These are phyloP conservation scores for Acipenser transmontanus DNA, from an alignment of 2,797 vertebrate species.

Conservation along the genomic window DNA sequence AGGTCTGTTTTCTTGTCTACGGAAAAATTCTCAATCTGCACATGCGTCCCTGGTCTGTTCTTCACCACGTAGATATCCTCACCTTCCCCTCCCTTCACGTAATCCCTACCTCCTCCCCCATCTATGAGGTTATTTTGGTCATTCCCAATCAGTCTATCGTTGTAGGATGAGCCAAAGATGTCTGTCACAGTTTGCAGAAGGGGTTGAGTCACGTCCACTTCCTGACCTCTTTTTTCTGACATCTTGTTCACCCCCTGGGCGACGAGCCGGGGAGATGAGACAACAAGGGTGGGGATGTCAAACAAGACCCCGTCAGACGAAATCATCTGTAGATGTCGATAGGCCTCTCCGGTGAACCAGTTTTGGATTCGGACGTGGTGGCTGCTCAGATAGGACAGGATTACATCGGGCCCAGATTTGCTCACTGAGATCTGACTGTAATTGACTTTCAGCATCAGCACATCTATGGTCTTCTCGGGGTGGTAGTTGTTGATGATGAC, in stretches of 20 bases:
- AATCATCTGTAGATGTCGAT: constrained; percentile 37
- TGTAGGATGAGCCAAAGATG: constrained; percentile 27
- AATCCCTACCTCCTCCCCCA: constrained; percentile 38
- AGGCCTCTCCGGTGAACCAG: constrained; percentile 37
- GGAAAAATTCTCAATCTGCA: constrained; percentile 35
- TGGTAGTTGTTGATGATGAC: constrained; percentile 37
- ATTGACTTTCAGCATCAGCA: constrained; percentile 20
- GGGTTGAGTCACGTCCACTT: constrained; percentile 18
- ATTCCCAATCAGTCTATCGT: constrained; percentile 34
- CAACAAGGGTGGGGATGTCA: constrained; percentile 26
- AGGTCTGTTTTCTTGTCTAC: constrained; percentile 33
- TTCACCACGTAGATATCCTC: constrained; percentile 42
- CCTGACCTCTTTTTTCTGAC: not conserved
- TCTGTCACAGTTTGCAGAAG: constrained; percentile 23
- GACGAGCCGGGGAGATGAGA: constrained; percentile 29
- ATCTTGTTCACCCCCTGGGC: constrained; percentile 35
- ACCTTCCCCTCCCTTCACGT: constrained; percentile 32
- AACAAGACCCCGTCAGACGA: constrained; percentile 36
- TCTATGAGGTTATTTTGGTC: constrained; percentile 35
- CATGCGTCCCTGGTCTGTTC: not conserved
- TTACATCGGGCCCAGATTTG: constrained; percentile 26
- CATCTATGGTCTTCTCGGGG: constrained; percentile 23
- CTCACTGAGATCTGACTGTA: constrained; percentile 33
- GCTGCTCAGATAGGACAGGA: constrained; percentile 26
- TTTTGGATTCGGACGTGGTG: constrained; percentile 31